Percentiles rank a stretch among this genome's conserved stretches.
These are phyloP conservation scores for Amiota communis DNA, from an alignment of 2,888 invertebrate genomes.

Conservation along the genomic window DNA sequence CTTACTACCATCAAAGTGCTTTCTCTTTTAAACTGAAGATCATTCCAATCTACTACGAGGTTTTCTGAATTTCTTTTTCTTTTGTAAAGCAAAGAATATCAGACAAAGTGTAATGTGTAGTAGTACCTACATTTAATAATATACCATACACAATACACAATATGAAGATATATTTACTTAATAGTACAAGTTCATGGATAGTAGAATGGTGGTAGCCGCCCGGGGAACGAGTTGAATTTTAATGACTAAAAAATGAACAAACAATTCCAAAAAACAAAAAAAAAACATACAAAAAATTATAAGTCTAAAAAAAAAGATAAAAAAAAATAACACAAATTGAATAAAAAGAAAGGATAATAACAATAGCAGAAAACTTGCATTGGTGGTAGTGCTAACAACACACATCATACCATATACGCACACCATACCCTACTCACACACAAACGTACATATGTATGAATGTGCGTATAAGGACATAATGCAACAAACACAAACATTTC, in stretches of 20 bases:
- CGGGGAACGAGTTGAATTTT: slow-evolving; percentile 47
- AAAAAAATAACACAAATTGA: slow-evolving; percentile 20
- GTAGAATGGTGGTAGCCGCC: not conserved
- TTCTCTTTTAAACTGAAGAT: too few species aligned
- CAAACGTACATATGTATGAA: slow-evolving; percentile 10
- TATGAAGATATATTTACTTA: too few species aligned
- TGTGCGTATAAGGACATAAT: slow-evolving; percentile 56
- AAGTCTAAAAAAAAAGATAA: slow-evolving; percentile 44
- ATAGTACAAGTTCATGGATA: too few species aligned
- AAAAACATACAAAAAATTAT: slow-evolving; percentile 49
- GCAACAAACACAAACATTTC: slow-evolving; percentile 70
- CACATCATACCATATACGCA: slow-evolving; percentile 19
- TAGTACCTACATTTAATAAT: too few species aligned
- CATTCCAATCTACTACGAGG: too few species aligned
- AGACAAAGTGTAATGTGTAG: too few species aligned
- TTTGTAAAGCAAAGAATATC: too few species aligned
- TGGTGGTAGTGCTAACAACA: too few species aligned
- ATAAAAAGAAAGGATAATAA: not conserved
- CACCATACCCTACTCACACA: slow-evolving; percentile 26
- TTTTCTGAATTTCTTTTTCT: too few species aligned
- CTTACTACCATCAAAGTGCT: too few species aligned
- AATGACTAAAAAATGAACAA: slow-evolving; percentile 60
- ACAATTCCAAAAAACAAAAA: slow-evolving; percentile 44
- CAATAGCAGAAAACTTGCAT: slow-evolving; percentile 31
- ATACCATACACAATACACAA: too few species aligned